phyloP scores from a whole-genome alignment of 2,113 vertebrate genomes.

The Tamias sibiricus region DNA sequence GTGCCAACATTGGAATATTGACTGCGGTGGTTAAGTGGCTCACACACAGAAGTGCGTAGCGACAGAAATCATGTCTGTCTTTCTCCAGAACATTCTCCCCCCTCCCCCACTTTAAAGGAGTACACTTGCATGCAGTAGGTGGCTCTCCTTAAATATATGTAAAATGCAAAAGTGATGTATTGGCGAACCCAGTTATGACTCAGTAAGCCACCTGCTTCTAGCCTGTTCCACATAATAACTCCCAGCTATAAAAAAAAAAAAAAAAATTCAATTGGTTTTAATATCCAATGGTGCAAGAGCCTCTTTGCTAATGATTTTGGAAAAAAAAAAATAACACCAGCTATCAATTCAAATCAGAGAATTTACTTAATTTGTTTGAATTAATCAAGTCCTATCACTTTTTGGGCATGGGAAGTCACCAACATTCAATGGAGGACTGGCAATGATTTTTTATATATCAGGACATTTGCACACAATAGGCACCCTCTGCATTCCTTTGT shows the following conservation, averaged over 20 bases:
- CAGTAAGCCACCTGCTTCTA: background rate
- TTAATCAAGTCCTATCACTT: background rate
- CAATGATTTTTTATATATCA: background rate
- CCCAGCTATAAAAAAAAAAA: background rate
- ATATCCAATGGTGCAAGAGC: background rate
- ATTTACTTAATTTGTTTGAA: background rate
- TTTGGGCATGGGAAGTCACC: background rate
- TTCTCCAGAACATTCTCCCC: background rate
- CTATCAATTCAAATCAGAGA: background rate
- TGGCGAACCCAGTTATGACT: background rate
- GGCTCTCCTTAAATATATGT: rapidly evolving
- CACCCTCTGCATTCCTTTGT: background rate
- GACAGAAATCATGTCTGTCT: background rate
- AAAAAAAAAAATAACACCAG: background rate
- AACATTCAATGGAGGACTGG: background rate
- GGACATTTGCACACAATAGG: background rate
- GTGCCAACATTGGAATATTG: background rate
- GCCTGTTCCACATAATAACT: background rate
- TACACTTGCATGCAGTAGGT: background rate
- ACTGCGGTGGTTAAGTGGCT: background rate
- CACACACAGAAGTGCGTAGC: too few species aligned
- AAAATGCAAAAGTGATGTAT: background rate
- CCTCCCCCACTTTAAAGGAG: too few species aligned
- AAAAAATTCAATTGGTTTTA: background rate
- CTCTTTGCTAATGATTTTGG: conserved; percentile 22